Evolutionary conservation across 2,113 vertebrate species (phyloP), one percentile per base, ranked within the genome.

Genomic region (Atherinomorus stipes): DNA sequence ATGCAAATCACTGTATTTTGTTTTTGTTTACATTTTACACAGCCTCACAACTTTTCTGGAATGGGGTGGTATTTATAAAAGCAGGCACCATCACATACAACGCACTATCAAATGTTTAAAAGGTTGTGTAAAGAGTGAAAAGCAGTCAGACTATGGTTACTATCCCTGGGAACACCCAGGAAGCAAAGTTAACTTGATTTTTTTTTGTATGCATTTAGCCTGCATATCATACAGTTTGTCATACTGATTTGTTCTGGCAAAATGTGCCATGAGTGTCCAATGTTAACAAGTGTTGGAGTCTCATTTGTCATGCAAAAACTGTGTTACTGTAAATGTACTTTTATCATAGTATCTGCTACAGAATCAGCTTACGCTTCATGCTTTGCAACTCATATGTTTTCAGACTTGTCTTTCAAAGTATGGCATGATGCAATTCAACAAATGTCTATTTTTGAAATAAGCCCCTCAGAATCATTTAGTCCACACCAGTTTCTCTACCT

Each of bases 101-200:
- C 31, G 9, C 5, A 4, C 7, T 34, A 34, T 34, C 31, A 47
- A 64, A 22, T 38, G 12, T 52, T 74, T 6, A 13, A 16, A 78
- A 37, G 26, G 15, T 75, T 82, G 44, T 57, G 37, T 38, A 61
- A 72, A 62, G 69, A 23, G 31, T 42, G 7, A 6, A 74, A 77
- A 82, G 76, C 70, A 62, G 47, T 72, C 70, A 71, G 79, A 89
- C 40, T 78, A 34, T 83, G 84, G 76, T 86, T 86, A 86, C 69
- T 74, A 59, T 68, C 18, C 31, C 38, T 68, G 38, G 25, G 38
- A 28, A 34, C 12, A 49, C 31, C 31, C 31, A 34, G 31, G 31
- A 34, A 34, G 31, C 5, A 7, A 34, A 34, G 31, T 34, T 34
- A 34, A 34, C 4, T 7, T 5, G 4, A 34, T 34, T 4, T 34